phyloP scores from a whole-genome alignment of 1,140 invertebrate genomes.

The Aplysia californica region DNA sequence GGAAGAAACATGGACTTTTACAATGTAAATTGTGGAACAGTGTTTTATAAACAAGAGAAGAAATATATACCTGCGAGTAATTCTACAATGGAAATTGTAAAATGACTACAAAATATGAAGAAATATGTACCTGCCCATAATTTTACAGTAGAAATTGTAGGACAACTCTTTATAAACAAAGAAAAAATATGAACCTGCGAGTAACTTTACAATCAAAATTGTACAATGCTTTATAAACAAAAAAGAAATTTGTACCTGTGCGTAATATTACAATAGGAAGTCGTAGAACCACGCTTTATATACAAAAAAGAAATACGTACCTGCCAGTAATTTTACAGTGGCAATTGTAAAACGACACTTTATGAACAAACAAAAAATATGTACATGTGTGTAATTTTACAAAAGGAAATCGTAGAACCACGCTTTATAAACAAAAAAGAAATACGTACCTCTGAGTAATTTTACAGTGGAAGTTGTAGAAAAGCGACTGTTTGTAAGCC shows the following conservation, averaged over 20 bases:
- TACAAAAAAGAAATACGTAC: background rate
- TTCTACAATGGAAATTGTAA: too few relatives aligned
- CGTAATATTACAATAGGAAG: background rate
- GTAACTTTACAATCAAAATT: slow-evolving; percentile 70
- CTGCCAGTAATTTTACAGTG: background rate
- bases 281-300: background rate
- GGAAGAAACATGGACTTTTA: too few relatives aligned
- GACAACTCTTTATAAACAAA: background rate
- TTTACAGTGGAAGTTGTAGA: slow-evolving; percentile 70
- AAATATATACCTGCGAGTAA: too few relatives aligned
- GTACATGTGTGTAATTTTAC: background rate
- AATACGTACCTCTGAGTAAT: slow-evolving; percentile 64
- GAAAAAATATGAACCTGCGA: slow-evolving; percentile 52
- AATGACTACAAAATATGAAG: too few relatives aligned
- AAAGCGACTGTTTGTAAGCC: slow-evolving; percentile 56
- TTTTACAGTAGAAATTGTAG: too few relatives aligned
- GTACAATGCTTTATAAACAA: too few relatives aligned
- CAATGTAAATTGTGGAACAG: too few relatives aligned
- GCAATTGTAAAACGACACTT: background rate
- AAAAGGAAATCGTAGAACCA: background rate
- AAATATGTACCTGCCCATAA: too few relatives aligned
- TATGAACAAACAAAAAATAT: too few relatives aligned
- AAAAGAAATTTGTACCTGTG: too few relatives aligned
- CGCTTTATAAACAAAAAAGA: background rate
- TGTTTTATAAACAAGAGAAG: too few relatives aligned